Percentiles rank a stretch among this genome's conserved stretches.
These are phyloP conservation scores for Etheostoma nigrum DNA, from an alignment of 2,797 vertebrate genomes.

Conservation along the genomic window DNA sequence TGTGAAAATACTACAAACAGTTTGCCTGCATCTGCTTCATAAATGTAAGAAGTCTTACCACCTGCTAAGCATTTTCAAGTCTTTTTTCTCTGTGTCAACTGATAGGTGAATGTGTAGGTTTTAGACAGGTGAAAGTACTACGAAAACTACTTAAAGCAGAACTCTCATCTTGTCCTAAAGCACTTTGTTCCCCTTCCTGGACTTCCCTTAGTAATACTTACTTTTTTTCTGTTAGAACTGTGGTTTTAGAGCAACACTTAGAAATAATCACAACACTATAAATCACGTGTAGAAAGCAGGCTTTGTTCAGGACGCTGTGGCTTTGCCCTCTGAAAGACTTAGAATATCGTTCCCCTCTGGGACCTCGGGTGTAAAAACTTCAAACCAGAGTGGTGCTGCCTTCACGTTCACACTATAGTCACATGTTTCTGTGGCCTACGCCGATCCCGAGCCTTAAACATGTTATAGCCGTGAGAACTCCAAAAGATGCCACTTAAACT, in stretches of 20 bases:
- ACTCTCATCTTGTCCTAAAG: constrained; percentile 83
- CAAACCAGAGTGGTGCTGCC: constrained; percentile 70
- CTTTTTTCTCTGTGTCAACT: constrained; percentile 53
- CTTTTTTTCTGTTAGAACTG: constrained; percentile 55
- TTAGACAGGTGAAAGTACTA: constrained; percentile 77
- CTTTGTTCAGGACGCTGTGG: constrained; percentile 39
- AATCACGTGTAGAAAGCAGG: constrained; percentile 58
- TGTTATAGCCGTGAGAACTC: constrained; percentile 85
- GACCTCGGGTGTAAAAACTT: constrained; percentile 41
- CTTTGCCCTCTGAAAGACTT: constrained; percentile 39
- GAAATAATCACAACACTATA: constrained; percentile 54
- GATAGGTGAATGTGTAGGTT: constrained; percentile 40
- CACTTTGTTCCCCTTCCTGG: constrained; percentile 88
- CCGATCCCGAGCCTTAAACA: constrained; percentile 92
- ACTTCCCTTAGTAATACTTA: constrained; percentile 78
- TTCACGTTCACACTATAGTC: constrained; percentile 66
- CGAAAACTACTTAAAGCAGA: constrained; percentile 74
- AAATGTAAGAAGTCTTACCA: constrained; percentile 39
- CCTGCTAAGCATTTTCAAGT: constrained; percentile 45
- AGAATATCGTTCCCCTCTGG: constrained; percentile 35
- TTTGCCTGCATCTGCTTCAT: constrained; percentile 50
- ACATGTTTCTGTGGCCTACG: constrained; percentile 76
- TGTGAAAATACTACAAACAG: constrained; percentile 72
- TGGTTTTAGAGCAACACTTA: constrained; percentile 51
- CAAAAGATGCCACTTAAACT: constrained; percentile 94